Conservation (phyloP, 64 coral and sea anemone genomes). For the Exaiptasia diaphana region DNA sequence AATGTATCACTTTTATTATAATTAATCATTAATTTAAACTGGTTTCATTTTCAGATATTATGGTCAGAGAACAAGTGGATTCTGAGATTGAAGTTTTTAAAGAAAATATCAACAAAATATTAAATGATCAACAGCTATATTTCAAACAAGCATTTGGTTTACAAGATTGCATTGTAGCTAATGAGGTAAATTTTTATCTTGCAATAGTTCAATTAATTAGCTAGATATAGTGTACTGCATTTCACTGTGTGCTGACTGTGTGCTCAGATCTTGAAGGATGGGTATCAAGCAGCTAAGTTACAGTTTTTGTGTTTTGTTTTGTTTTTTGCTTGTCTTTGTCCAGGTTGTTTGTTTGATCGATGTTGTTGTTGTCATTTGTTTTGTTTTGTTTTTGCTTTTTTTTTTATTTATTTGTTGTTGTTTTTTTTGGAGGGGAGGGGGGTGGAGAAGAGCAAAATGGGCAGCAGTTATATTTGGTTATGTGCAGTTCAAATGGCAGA, state of each 20-base stretch:
- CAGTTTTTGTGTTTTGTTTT: background rate
- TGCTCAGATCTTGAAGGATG: background rate
- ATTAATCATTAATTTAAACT: too few relatives aligned
- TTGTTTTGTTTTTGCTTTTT: too few relatives aligned
- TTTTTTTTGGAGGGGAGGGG: too few relatives aligned
- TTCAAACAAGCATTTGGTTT: slow-evolving; percentile 70
- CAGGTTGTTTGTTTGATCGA: too few relatives aligned
- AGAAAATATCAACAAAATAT: slow-evolving; percentile 66
- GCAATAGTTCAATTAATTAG: background rate
- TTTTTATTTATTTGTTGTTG: too few relatives aligned
- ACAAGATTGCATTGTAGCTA: background rate
- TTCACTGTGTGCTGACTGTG: background rate
- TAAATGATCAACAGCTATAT: slow-evolving; percentile 72
- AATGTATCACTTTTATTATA: too few relatives aligned
- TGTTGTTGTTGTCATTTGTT: too few relatives aligned
- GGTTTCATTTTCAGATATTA: too few relatives aligned
- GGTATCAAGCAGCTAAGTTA: background rate
- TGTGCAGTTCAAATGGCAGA: too few relatives aligned
- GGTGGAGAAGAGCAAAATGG: too few relatives aligned
- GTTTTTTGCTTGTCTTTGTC: background rate
- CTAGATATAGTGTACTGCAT: background rate
- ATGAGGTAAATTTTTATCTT: background rate
- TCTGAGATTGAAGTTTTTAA: slow-evolving; percentile 64
- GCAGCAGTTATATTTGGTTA: too few relatives aligned
- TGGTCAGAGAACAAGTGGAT: slow-evolving; percentile 65